Conservation (phyloP, 2,888 invertebrate genomes). For the Mimas tiliae region DNA sequence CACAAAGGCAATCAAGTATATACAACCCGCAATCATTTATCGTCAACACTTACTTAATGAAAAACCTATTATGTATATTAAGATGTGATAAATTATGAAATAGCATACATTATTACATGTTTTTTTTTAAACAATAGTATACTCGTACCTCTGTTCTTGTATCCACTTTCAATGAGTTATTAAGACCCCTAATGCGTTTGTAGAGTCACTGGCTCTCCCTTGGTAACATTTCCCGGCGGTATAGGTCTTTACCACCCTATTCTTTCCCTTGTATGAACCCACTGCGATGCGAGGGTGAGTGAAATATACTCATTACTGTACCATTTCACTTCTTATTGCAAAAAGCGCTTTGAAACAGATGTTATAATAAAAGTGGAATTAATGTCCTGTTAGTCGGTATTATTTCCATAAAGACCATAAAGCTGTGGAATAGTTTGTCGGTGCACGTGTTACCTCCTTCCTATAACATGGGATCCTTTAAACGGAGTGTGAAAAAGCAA, state of each 20-base stretch:
- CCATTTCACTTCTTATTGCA: slow-evolving; percentile 60
- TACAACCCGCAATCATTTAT: too few species aligned
- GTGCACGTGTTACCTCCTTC: too few species aligned
- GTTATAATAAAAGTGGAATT: neutral
- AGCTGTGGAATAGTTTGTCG: too few species aligned
- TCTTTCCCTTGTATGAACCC: slow-evolving; percentile 53
- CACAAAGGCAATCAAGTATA: neutral
- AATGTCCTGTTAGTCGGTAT: too few species aligned
- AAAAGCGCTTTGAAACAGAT: slow-evolving; percentile 48
- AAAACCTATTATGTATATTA: too few species aligned
- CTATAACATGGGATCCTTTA: too few species aligned
- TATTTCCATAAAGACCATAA: too few species aligned
- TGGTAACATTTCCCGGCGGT: slow-evolving; percentile 39
- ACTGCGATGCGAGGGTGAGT: slow-evolving; percentile 45
- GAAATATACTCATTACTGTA: slow-evolving; percentile 68
- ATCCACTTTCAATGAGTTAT: slow-evolving; percentile 6
- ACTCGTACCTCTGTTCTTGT: neutral
- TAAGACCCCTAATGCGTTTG: slow-evolving; percentile 14
- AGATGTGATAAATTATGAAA: too few species aligned
- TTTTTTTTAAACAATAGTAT: too few species aligned
- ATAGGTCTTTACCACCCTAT: slow-evolving; percentile 61
- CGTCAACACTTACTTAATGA: too few species aligned
- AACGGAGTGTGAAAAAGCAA: too few species aligned
- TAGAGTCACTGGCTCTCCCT: slow-evolving; percentile 34
- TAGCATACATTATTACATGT: too few species aligned